A percentile compares a stretch with the other conserved stretches of the same genome.
Evolutionary conservation across 2,113 vertebrate species (phyloP).

Genomic region (Melozone crissalis): DNA sequence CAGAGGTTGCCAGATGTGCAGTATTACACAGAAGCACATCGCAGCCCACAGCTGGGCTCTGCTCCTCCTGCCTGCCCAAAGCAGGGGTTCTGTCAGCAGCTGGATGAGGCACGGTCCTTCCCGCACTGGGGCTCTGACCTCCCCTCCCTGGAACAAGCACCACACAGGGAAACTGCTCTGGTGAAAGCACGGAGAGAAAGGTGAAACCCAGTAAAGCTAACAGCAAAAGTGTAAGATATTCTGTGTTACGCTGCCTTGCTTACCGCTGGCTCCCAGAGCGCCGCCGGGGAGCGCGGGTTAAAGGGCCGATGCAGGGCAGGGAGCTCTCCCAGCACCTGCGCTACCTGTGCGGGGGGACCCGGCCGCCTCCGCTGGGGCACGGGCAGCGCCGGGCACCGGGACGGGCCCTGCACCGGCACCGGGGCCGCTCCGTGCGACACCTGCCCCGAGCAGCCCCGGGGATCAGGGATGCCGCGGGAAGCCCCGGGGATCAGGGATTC

Average conservation of each 20-base stretch:
- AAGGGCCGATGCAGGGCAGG: rapidly evolving
- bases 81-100: rapidly evolving
- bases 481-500: not conserved
- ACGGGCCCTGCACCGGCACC: rapidly evolving
- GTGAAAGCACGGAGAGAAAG: not conserved
- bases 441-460: not conserved
- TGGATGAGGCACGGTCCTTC: not conserved
- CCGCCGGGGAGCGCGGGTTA: rapidly evolving
- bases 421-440: rapidly evolving
- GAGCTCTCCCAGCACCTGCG: rapidly evolving
- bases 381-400: not conserved
- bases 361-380: rapidly evolving
- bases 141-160: not conserved
- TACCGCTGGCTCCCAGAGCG: rapidly evolving
- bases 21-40: rapidly evolving
- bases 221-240: rapidly evolving
- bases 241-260: rapidly evolving
- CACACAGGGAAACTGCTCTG: rapidly evolving
- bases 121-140: not conserved
- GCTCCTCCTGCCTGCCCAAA: rapidly evolving
- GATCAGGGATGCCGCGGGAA: not conserved
- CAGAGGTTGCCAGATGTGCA: too few relatives aligned
- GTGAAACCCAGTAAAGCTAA: rapidly evolving
- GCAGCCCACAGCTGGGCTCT: not conserved
- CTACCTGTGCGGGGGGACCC: rapidly evolving